phyloP scores from a whole-genome alignment of 1,140 invertebrate species.

The Drosophila obscura region DNA sequence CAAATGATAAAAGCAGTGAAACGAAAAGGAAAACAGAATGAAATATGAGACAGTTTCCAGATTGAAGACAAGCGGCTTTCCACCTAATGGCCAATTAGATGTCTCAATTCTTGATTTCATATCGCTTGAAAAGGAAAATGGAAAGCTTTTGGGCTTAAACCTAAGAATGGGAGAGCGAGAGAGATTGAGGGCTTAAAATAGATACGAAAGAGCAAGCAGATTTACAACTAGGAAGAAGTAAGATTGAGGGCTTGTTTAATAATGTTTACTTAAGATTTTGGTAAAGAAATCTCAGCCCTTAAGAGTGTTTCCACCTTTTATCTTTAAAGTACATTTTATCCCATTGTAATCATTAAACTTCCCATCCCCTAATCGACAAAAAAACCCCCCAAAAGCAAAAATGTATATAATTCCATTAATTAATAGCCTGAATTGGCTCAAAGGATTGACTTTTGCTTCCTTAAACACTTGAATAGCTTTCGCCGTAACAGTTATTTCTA shows the following conservation, averaged over 20 bases:
- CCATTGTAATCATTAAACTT: too few species aligned
- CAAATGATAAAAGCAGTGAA: neutral
- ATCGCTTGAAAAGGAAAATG: slow-evolving; percentile 8
- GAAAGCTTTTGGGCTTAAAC: slow-evolving; percentile 13
- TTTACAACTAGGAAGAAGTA: too few species aligned
- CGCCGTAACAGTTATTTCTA: too few species aligned
- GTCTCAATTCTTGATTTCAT: slow-evolving; percentile 13
- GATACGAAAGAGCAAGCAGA: too few species aligned
- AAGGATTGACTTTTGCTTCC: too few species aligned
- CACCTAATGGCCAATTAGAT: slow-evolving; percentile 31
- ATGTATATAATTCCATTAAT: neutral
- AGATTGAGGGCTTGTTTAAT: neutral
- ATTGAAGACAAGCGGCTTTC: neutral
- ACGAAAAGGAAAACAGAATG: slow-evolving; percentile 11
- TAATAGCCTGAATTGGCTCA: neutral
- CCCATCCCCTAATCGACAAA: too few species aligned
- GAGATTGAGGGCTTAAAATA: slow-evolving; percentile 4
- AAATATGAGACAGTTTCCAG: slow-evolving; percentile 15
- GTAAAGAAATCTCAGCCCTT: too few species aligned
- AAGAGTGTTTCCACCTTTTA: too few species aligned
- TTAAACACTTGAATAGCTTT: too few species aligned
- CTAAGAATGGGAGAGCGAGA: too few species aligned
- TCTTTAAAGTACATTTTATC: too few species aligned
- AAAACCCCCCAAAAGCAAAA: too few species aligned
- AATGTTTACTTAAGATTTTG: neutral